These are phyloP conservation scores for Todiramphus saurophagus DNA, from an alignment of 2,113 vertebrate species.

Conservation along the genomic window DNA sequence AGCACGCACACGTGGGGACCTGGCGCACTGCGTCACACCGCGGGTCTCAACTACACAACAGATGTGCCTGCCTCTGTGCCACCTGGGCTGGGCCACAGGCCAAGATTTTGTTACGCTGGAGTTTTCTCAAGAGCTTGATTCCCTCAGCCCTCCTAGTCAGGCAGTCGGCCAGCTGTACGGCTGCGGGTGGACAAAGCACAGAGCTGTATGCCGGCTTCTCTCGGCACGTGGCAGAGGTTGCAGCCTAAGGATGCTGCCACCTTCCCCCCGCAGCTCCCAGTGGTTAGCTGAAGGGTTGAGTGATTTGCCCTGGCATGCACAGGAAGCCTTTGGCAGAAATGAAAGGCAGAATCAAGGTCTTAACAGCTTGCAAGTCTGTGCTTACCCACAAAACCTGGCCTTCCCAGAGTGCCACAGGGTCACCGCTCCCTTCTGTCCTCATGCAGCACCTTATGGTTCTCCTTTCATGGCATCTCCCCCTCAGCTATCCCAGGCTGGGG, in stretches of 20 bases:
- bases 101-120: neutral
- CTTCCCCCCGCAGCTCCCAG: neutral
- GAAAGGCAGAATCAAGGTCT: neutral
- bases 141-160: neutral
- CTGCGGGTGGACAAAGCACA: neutral
- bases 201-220: neutral
- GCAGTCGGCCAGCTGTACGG: neutral
- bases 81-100: neutral
- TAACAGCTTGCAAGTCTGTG: neutral
- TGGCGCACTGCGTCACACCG: rapidly evolving
- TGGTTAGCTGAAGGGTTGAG: neutral
- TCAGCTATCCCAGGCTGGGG: neutral
- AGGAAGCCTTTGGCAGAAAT: neutral
- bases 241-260: rapidly evolving
- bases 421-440: neutral
- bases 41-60: neutral
- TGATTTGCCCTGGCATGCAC: neutral
- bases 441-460: rapidly evolving
- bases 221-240: neutral
- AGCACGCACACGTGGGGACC: rapidly evolving
- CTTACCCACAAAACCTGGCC: neutral
- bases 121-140: neutral
- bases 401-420: rapidly evolving
- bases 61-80: neutral
- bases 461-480: neutral